phyloP scores from a whole-genome alignment of 2,113 vertebrate species.

The Toxotes jaculatrix region DNA sequence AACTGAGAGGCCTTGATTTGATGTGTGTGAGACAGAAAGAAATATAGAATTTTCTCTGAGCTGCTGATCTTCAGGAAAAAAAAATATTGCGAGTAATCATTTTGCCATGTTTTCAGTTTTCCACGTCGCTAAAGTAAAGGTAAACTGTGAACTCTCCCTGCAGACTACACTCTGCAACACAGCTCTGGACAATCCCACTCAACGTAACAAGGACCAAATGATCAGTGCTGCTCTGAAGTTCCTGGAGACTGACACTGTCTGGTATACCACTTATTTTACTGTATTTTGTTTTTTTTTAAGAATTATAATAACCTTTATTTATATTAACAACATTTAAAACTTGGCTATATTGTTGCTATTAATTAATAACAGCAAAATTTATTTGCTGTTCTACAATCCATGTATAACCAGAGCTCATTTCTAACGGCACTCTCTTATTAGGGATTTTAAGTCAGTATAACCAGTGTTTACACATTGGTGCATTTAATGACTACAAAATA shows the following conservation, averaged over 20 bases:
- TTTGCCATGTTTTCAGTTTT: not conserved
- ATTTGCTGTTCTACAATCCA: no score
- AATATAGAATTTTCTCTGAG: no score
- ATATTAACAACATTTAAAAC: not conserved
- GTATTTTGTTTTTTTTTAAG: not conserved
- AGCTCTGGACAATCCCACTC: constrained; percentile 93
- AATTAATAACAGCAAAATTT: not conserved
- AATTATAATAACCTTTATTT: not conserved
- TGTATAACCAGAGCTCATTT: no score
- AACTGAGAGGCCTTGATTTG: not conserved
- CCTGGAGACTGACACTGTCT: constrained; percentile 96
- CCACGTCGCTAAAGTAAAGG: not conserved
- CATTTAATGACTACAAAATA: not conserved
- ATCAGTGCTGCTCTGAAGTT: constrained; percentile 92
- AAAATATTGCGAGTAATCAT: not conserved
- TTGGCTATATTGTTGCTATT: not conserved
- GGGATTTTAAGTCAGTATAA: not conserved
- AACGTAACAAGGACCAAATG: constrained; percentile 88
- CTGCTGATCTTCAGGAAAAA: not conserved
- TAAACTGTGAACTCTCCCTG: constrained; percentile 16
- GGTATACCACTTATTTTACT: constrained; percentile 79
- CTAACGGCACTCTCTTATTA: no score
- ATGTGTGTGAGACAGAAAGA: not conserved
- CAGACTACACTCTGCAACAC: constrained; percentile 98
- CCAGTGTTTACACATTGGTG: not conserved